Base-by-base conservation (phyloP, 2,113 vertebrate genomes). In the Phasianus colchicus region DNA sequence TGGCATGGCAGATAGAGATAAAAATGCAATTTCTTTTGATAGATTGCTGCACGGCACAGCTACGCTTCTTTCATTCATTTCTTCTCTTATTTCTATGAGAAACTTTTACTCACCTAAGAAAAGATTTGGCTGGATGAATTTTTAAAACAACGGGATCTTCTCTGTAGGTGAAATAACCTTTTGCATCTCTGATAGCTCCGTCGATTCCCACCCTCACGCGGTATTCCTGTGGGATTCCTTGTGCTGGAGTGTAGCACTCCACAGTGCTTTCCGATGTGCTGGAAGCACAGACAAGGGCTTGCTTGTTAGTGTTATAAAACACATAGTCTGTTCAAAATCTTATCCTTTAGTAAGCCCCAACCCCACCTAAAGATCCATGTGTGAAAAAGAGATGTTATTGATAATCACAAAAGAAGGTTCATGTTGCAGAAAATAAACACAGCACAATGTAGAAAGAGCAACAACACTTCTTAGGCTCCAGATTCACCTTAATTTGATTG, bases 51-150 rank as follows among this genome's bases (percentile, higher is more conserved):
- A 13, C 19, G 90, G 74, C 4, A 3, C 50, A 91, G 80, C 45
- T 5, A 10, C 86, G 74, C 71, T 81, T 90, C n/a, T 45, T 45
- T 50, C 79, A 78, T 88, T 95, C 50, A 29, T 86, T 84, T 58
- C 79, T 95, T 96, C 80, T 60, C 29, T 81, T 86, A 80, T 52
- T 81, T 58, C 34, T 32, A 1, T 17, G 21, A 40, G 27, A 83
- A 95, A 83, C 18, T 91, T 90, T 47, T 79, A 96, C 98, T 96
- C 84, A 99, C 99, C 99, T 99, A 94, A 99, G 97, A 54, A 99
- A 99, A 96, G 99, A 99, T 96, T 98, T 99, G 19, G 98, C 98
- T 1, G 99, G 99, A 91, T 99, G 97, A 96, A 99, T 98, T 96
- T 98, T 98, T 95, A 97, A 96, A 97, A 99, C 98, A 96, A 98